Evolutionary conservation across 2,113 vertebrate species (phyloP).

Genomic region (Vidua macroura): DNA sequence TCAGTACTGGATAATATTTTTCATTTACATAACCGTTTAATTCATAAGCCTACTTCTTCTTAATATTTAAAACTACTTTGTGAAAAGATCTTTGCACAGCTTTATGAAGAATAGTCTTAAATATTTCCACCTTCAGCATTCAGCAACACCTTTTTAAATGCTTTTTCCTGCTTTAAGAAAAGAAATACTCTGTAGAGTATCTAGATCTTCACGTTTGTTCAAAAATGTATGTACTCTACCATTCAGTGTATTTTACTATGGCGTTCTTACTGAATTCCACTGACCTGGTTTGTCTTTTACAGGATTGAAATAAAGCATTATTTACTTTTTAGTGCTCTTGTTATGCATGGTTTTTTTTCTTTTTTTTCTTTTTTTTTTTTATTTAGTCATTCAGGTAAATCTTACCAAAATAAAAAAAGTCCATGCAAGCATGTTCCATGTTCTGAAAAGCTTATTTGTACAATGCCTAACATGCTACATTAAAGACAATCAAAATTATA

Average conservation of each 20-base stretch:
- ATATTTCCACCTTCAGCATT: neutral
- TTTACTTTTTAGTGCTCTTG: neutral
- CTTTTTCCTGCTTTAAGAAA: neutral
- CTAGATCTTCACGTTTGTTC: neutral
- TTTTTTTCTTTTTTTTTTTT: neutral
- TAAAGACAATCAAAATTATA: neutral
- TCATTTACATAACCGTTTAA: neutral
- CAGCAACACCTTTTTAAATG: neutral
- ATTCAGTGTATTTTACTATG: neutral
- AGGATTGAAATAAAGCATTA: neutral
- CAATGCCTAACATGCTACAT: neutral
- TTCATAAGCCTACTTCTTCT: neutral
- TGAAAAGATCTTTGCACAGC: neutral
- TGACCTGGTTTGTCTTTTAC: neutral
- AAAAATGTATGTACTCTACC: neutral
- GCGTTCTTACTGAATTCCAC: neutral
- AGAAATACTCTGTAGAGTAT: neutral
- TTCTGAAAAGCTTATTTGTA: neutral
- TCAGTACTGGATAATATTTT: neutral
- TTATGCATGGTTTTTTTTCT: neutral
- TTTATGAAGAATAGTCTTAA: neutral
- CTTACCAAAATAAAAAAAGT: neutral
- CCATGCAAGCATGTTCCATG: neutral
- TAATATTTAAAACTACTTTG: neutral
- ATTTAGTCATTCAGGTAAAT: neutral